Evolutionary conservation across 2,888 invertebrate species (phyloP), one percentile per base, ranked within the genome.

Genomic region (Dinocampus coccinellae): DNA sequence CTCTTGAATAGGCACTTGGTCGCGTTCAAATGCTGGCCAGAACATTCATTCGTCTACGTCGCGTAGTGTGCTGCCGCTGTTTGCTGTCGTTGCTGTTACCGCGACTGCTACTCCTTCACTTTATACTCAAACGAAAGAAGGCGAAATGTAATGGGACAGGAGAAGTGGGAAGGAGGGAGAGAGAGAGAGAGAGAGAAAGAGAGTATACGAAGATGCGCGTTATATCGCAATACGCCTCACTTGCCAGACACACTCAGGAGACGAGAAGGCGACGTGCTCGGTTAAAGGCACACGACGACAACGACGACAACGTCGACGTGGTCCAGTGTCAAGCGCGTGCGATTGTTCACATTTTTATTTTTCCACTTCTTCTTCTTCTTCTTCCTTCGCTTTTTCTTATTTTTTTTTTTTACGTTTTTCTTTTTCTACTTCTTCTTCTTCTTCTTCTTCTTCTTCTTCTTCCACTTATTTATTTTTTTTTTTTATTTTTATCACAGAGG

Each of bases 261-360:
- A 47, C 47, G 47, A 7, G 9, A 47, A 47, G 47, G 47, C 47
- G 47, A 47, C 47, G 20, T 16, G 16, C 47, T 16, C 47, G 6
- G 16, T 47, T 47, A 9, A 47, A 16, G 52, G 52, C 20, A 47
- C 26, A 63, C 63, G 20, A 42, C 7, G 29, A n/a, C 24, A 39
- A 24, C 24, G 62, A 62, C 39, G 47, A 24, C 24, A 24, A n/a
- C 24, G 62, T 39, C n/a, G n/a, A 20, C 36, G 47, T 9, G 16
- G 52, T 42, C 26, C 11, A 20, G 47, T 63, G 33, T 63, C 63
- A 33, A 63, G 20, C 63, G 10, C 62, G 24, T 29, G 42, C 26
- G 29, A 62, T 42, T n/a, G 13, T 6, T 26, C 47, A 47, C 29
- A 16, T 3, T 7, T 16, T 47, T n/a, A n/a, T n/a, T n/a, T n/a